phyloP scores from a whole-genome alignment of 2,113 vertebrate genomes.

The Ginglymostoma cirratum region DNA sequence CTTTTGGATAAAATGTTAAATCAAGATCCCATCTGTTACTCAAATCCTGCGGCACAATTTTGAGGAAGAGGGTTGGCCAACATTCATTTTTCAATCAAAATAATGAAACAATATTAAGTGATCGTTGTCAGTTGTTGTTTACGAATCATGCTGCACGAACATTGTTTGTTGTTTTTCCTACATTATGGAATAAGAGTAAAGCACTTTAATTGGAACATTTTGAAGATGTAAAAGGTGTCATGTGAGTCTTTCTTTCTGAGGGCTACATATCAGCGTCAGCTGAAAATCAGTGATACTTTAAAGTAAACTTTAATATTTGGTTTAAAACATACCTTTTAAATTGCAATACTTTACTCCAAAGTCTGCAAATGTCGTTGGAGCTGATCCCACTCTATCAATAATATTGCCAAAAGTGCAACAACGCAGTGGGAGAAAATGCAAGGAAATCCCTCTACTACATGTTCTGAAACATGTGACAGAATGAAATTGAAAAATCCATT shows the following conservation, averaged over 20 bases:
- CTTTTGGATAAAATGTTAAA: neutral
- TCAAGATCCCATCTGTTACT: neutral
- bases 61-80: neutral
- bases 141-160: neutral
- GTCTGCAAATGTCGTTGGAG: neutral
- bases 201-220: neutral
- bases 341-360: neutral
- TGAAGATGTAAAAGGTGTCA: neutral
- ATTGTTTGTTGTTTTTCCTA: neutral
- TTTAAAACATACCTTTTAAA: neutral
- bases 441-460: neutral
- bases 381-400: neutral
- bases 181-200: neutral
- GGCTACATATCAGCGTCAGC: neutral
- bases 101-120: neutral
- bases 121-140: neutral
- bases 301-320: neutral
- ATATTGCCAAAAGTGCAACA: neutral
- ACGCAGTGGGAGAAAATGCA: neutral
- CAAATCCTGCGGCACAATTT: neutral
- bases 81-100: neutral
- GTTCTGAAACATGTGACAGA: neutral
- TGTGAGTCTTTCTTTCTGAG: neutral
- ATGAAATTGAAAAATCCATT: neutral
- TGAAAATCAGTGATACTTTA: neutral